Percentiles rank a stretch among this genome's conserved stretches.
Conservation (phyloP, 2,113 vertebrate species). For the Pheucticus melanocephalus region DNA sequence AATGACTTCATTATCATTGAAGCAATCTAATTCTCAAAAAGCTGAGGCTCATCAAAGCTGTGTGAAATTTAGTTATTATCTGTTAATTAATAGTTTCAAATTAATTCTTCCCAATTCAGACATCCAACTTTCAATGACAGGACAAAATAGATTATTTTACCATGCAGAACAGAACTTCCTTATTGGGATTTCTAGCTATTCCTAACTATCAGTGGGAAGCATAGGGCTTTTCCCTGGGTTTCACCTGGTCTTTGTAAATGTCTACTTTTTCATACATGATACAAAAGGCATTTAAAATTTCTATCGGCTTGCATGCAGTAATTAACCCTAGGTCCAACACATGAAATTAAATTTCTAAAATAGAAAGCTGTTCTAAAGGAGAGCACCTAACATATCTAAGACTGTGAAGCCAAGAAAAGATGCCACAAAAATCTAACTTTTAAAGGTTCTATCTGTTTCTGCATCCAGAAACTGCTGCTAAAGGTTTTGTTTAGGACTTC, state of each 20-base stretch:
- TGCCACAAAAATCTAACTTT: neutral
- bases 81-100: slow-evolving; percentile 12
- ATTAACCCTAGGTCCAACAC: neutral
- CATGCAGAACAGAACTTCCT: neutral
- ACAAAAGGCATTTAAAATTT: neutral
- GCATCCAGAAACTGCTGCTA: neutral
- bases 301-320: neutral
- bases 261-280: neutral
- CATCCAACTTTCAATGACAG: neutral
- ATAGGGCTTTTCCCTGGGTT: neutral
- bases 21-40: slow-evolving; percentile 39
- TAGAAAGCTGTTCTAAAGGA: neutral
- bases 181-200: neutral
- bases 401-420: neutral
- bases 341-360: neutral
- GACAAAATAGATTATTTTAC: neutral
- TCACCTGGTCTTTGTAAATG: neutral
- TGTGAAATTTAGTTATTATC: slow-evolving; percentile 13
- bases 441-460: neutral
- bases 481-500: neutral
- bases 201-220: neutral
- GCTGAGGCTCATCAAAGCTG: neutral
- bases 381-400: neutral
- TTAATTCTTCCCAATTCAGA: slow-evolving; percentile 5
- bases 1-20: neutral